These are phyloP conservation scores for Rhinatrema bivittatum DNA, from an alignment of 2,797 vertebrate species.

Conservation along the genomic window DNA sequence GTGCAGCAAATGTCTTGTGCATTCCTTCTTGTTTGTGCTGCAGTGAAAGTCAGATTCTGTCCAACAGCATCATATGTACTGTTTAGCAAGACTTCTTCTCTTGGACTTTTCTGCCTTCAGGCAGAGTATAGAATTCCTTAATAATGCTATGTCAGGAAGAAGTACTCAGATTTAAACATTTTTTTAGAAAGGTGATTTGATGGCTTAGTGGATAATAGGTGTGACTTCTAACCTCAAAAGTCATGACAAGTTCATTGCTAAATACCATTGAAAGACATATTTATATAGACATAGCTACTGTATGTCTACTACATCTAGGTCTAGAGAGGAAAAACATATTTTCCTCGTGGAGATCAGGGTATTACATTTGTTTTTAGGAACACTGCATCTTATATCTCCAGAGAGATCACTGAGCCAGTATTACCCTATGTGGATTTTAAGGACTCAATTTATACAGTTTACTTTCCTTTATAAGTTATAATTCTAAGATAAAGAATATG, in stretches of 20 bases:
- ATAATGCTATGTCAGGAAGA: constrained; percentile 19
- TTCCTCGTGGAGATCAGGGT: no score
- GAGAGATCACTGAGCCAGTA: no score
- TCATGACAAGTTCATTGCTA: constrained; percentile 6
- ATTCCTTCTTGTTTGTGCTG: constrained; percentile 3
- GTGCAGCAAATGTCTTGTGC: neutral
- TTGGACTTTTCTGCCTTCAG: constrained; percentile 5
- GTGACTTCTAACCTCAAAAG: constrained; percentile 32
- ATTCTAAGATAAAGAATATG: no score
- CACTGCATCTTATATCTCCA: no score
- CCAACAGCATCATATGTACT: neutral
- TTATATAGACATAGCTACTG: no score
- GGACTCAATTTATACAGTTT: no score
- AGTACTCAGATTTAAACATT: constrained; percentile 8
- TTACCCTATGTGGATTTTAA: no score
- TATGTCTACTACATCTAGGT: no score
- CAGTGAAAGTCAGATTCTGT: constrained; percentile 17
- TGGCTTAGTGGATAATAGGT: constrained; percentile 29
- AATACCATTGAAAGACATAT: no score
- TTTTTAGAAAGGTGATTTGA: constrained; percentile 13
- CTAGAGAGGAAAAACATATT: no score
- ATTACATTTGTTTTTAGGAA: no score
- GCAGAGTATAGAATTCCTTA: constrained; percentile 12
- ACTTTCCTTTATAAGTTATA: no score
- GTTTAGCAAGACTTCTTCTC: constrained; percentile 7